Base-by-base conservation (phyloP, 30 jellyfish, hydroid and myxozoan species). In the Hydra vulgaris region DNA sequence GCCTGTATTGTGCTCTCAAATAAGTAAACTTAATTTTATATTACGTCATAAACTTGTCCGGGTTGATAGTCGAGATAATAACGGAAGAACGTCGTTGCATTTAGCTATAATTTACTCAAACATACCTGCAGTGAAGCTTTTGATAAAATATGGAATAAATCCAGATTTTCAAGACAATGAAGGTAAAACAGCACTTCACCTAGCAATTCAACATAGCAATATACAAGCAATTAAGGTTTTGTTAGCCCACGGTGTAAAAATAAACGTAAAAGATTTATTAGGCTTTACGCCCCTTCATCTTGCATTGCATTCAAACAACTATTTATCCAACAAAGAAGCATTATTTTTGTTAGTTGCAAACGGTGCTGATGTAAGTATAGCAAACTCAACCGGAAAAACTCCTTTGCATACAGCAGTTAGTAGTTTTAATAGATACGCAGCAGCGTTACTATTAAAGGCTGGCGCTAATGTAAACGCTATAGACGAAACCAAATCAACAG, bases 331-430 rank as follows among this genome's bases (percentile, higher is more conserved):
- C 18, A 56, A n/a, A n/a, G 71, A 56, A 56, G 71, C 71, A 56
- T 17, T 56, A 56, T 56, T n/a, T 15, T 56, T 56, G 71, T n/a
- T 56, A 15, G n/a, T 56, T n/a, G 71, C 17, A n/a, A n/a, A 17
- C 17, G 71, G 71, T 15, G 71, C 71, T 15, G 71, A 56, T 56
- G 18, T 56, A 56, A 56, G 71, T 56, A 56, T 56, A 15, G n/a
- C 17, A 56, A 15, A 56, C n/a, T 17, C 17, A 15, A 56, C 17
- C 71, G 18, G n/a, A 56, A 17, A 56, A n/a, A 56, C 71, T 15
- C n/a, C 71, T 56, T 15, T 56, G n/a, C 71, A 56, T n/a, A 56
- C n/a, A 15, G 71, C 71, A 56, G 71, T 56, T 56, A 56, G 71
- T 56, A 56, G 18, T 15, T 56, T 56, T 17, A 56, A 56, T 56